These are phyloP conservation scores for Hirtodrosophila trivittata DNA, from an alignment of 2,888 invertebrate genomes.

Conservation along the genomic window DNA sequence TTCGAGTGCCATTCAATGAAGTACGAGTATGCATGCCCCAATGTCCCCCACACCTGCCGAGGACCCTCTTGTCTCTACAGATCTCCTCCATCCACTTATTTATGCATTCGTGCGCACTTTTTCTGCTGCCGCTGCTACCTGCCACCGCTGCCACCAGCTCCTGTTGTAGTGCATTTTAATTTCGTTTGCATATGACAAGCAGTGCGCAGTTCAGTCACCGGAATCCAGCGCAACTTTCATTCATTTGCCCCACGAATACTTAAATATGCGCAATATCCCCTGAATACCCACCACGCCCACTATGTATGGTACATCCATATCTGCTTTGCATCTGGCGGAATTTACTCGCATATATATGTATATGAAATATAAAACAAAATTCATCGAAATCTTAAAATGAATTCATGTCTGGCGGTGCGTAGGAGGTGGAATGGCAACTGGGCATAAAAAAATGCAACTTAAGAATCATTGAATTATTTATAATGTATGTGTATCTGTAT, in stretches of 20 bases:
- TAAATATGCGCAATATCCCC: constrained; percentile 65
- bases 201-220: constrained; percentile 52
- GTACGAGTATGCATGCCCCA: constrained; percentile 61
- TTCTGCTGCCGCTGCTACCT: constrained; percentile 38
- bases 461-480: constrained; percentile 34
- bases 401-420: constrained; percentile 50
- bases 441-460: constrained; percentile 32
- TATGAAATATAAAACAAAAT: constrained; percentile 58
- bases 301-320: constrained; percentile 2
- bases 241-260: constrained; percentile 68
- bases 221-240: constrained; percentile 68
- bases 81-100: constrained; percentile 57
- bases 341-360: constrained; percentile 19
- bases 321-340: constrained; percentile 27
- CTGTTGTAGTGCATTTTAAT: constrained; percentile 77
- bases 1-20: constrained; percentile 77
- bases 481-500: constrained; percentile 1
- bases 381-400: constrained; percentile 70
- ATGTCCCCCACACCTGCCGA: constrained; percentile 26
- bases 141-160: constrained; percentile 1
- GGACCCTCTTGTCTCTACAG: constrained; percentile 3
- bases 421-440: constrained; percentile 2
- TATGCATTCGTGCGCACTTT: constrained; percentile 77
- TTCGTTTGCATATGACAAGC: constrained; percentile 78
- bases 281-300: background rate